Base-by-base conservation (phyloP, 1,140 invertebrate genomes). In the Frieseomelitta varia region DNA sequence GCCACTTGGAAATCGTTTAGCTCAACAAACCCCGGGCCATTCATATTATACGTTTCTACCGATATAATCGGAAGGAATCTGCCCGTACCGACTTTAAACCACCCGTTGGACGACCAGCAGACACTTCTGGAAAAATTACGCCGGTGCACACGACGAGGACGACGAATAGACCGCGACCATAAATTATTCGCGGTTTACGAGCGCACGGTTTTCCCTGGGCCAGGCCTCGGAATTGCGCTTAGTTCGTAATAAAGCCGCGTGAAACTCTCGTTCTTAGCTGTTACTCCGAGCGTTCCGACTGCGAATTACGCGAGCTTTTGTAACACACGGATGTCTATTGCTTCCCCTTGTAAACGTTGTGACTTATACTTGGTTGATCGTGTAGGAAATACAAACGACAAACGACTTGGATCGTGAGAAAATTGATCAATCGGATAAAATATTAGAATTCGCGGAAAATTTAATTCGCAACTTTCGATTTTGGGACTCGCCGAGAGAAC, bases 161-260 rank as follows among this genome's bases (percentile, higher is more conserved):
- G 39, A 4, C 21, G 67, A 19, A 51, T 65, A 65, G 15, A 0
- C n/a, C n/a, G 21, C 79, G 77, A 72, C 47, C 80, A 65, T 80
- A 76, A 82, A 88, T 89, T 92, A 93, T 93, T 90, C 90, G 71
- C 91, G 75, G n/a, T 93, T 93, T 93, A 93, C 87, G 88, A 87
- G 86, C 68, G 73, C 65, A 78, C 76, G 53, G 82, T 92, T 93
- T 92, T 91, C 91, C 91, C 85, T 72, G 65, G 83, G 76, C 81
- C 82, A 85, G 83, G 61, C 6, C 1, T 1, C 81, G 84, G 84
- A 77, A 90, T 90, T 84, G 84, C 90, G 88, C 87, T 93, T 93
- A 93, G 93, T 93, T 93, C 88, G 90, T 91, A 92, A 93, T 93
- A 93, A 94, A 93, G 69, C 90, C 55, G 86, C 39, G 84, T 74